Conservation (phyloP, 2,113 vertebrate genomes). For the Ondatra zibethicus region DNA sequence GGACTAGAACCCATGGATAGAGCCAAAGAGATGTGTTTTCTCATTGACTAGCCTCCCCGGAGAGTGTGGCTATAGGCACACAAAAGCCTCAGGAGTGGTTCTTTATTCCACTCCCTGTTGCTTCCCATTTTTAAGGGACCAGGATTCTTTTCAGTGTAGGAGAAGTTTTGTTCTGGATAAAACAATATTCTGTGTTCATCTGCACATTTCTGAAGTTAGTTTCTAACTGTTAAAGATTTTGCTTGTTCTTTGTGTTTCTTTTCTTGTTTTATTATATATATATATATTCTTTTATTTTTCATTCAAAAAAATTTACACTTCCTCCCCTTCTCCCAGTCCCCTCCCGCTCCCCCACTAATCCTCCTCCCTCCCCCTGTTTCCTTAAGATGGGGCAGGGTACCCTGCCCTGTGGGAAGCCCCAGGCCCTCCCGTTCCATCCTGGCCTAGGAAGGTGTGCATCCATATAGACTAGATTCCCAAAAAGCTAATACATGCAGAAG, state of each 20-base stretch:
- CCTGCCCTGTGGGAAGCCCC: no score
- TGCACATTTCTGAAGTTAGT: not conserved
- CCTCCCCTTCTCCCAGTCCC: no score
- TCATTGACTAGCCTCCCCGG: not conserved
- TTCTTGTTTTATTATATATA: no score
- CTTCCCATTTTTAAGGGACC: not conserved
- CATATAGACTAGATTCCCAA: no score
- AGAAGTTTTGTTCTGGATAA: not conserved
- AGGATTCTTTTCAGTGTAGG: not conserved
- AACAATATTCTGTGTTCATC: not conserved
- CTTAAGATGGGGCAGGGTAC: no score
- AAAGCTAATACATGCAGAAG: no score
- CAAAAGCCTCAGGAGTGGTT: not conserved
- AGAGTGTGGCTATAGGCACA: not conserved
- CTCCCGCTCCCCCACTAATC: no score
- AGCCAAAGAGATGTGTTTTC: not conserved
- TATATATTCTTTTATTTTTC: no score
- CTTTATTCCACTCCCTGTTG: not conserved
- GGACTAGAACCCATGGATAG: not conserved
- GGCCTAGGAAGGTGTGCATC: no score
- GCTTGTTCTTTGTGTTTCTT: not conserved
- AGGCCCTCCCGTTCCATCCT: no score
- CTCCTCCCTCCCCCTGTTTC: no score
- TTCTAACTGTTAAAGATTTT: not conserved
- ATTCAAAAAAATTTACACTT: no score